Evolutionary conservation across 2,888 invertebrate genomes (phyloP).

Genomic region (Melitaea athalia): DNA sequence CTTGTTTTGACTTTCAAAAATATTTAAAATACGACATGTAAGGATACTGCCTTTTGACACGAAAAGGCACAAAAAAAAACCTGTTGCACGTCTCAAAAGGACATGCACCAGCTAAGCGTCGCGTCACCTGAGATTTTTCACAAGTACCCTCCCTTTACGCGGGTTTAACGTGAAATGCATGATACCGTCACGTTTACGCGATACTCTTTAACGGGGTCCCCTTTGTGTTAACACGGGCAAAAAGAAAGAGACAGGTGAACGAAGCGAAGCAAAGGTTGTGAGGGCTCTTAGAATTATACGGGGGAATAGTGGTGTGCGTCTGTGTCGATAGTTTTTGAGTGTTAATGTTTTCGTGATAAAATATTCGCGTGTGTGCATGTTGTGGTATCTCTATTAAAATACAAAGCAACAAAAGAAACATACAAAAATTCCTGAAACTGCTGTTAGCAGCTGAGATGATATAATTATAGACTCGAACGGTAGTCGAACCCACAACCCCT

Average conservation of each 20-base stretch:
- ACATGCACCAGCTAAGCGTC: slow-evolving; percentile 8
- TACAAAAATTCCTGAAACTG: too few relatives aligned
- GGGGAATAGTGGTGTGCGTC: slow-evolving; percentile 52
- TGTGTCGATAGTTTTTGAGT: slow-evolving; percentile 10
- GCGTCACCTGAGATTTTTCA: slow-evolving; percentile 24
- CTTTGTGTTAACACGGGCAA: slow-evolving; percentile 43
- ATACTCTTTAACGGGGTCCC: slow-evolving; percentile 27
- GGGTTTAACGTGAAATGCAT: slow-evolving; percentile 1
- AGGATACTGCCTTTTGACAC: too few relatives aligned
- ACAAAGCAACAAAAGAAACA: too few relatives aligned
- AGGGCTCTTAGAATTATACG: slow-evolving; percentile 71
- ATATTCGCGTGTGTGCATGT: not conserved
- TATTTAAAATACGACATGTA: not conserved
- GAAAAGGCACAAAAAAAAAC: slow-evolving; percentile 1
- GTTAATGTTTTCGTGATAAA: not conserved
- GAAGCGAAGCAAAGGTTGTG: slow-evolving; percentile 43
- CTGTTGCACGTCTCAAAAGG: slow-evolving; percentile 27
- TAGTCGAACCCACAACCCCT: too few relatives aligned
- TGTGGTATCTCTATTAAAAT: too few relatives aligned
- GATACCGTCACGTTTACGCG: slow-evolving; percentile 18
- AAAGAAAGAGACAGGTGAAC: slow-evolving; percentile 54
- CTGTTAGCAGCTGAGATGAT: too few relatives aligned
- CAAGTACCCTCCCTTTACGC: slow-evolving; percentile 15
- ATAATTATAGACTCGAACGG: too few relatives aligned
- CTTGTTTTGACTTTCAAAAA: not conserved